Percentiles rank a stretch among this genome's conserved stretches.
These are phyloP conservation scores for Synergus itoensis DNA, from an alignment of 2,888 invertebrate genomes.

Conservation along the genomic window DNA sequence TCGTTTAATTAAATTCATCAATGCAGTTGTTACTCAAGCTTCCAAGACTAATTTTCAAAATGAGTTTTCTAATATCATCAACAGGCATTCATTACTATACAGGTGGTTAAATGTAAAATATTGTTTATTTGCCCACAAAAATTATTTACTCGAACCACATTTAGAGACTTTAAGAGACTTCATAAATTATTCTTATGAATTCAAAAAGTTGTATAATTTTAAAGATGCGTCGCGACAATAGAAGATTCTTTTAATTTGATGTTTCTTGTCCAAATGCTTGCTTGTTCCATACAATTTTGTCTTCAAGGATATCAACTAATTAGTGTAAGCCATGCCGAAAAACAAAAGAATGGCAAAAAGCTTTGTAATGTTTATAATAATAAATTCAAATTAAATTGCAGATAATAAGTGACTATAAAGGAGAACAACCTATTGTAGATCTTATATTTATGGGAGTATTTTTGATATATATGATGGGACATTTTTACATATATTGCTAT, in stretches of 20 bases:
- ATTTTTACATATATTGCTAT: constrained; percentile 50
- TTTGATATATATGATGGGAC: constrained; percentile 42
- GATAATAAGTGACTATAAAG: background rate
- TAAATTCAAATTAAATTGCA: background rate
- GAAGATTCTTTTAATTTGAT: constrained; percentile 64
- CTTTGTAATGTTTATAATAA: background rate
- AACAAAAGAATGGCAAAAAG: background rate
- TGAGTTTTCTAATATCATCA: background rate
- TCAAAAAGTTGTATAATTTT: background rate
- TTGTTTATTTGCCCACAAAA: too few species aligned
- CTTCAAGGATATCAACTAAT: constrained; percentile 65
- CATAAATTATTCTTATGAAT: background rate
- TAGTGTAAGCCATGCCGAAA: constrained; percentile 55
- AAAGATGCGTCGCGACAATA: constrained; percentile 61
- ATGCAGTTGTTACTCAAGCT: background rate
- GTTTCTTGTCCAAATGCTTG: constrained; percentile 63
- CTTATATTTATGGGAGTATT: constrained; percentile 44
- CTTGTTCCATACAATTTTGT: constrained; percentile 63
- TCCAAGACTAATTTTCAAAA: background rate
- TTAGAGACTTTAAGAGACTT: too few species aligned
- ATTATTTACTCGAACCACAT: too few species aligned
- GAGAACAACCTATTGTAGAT: constrained; percentile 7
- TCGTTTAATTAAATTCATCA: background rate
- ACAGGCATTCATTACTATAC: background rate
- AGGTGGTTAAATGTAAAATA: background rate